Evolutionary conservation across 2,888 invertebrate species (phyloP), one percentile per base, ranked within the genome.

Genomic region (Rhabditoides inermis): DNA sequence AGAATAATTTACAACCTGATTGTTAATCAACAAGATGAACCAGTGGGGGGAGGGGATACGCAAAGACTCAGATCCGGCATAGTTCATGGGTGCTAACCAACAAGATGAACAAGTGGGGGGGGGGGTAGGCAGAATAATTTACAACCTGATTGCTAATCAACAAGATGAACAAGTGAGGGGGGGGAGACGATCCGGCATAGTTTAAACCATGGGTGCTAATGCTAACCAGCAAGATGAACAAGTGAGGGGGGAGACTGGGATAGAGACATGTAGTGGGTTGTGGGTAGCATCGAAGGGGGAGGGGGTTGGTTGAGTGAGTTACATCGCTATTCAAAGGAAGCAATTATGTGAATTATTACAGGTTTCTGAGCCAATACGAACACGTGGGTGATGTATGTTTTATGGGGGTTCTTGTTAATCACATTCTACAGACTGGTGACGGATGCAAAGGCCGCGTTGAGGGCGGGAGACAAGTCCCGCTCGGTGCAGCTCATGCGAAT

Each of bases 171-270:
- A 15, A 10, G 32, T 10, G 7, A 7, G 15, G 7, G 15, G 7
- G 32, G 7, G 15, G 10, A 15, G 7, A 7, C 15, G 32, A 32
- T 32, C 10, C 7, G 7, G 32, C 10, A 32, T 32, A 32, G 15
- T 32, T 32, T 32, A 10, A 10, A 10, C 32, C 32, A 15, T 10
- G 32, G 45, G 67, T 73, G 15, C 44, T 53, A 7, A 53, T 57
- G n/a, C 57, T 69, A 10, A 72, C 74, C 50, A 36, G 45, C n/a
- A 61, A 63, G 55, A 68, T 56, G 1, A 55, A 60, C 44, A 68
- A 63, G 55, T 60, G 20, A 15, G 65, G n/a, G n/a, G n/a, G n/a
- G n/a, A n/a, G n/a, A n/a, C n/a, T n/a, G n/a, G n/a, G n/a, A n/a
- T 32, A 32, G 32, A 10, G 15, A 7, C n/a, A n/a, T n/a, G n/a